A percentile compares a stretch with the other conserved stretches of the same genome.
Conservation (phyloP, 2,888 invertebrate genomes). For the Acrobeloides nanus region DNA sequence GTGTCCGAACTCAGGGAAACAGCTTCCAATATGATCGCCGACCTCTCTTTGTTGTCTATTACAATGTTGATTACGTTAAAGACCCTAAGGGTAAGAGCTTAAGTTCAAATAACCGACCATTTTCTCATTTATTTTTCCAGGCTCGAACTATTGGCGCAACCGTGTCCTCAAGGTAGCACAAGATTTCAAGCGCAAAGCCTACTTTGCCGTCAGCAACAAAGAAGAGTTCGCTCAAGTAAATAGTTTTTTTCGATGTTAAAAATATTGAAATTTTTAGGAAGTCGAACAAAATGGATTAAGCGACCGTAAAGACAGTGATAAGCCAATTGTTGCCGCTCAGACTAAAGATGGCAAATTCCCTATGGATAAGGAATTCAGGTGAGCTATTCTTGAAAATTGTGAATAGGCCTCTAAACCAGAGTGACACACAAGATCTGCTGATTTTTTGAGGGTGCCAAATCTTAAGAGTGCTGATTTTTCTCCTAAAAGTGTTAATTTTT, state of each 20-base stretch:
- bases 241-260: too few relatives aligned
- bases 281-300: slow-evolving; percentile 86
- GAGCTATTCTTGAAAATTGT: too few relatives aligned
- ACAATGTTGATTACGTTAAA: slow-evolving; percentile 86
- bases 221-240: slow-evolving; percentile 75
- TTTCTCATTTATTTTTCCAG: slow-evolving; percentile 39
- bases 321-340: slow-evolving; percentile 77
- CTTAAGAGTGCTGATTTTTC: too few relatives aligned
- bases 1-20: slow-evolving; percentile 78
- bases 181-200: slow-evolving; percentile 58
- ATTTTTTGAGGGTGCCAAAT: too few relatives aligned
- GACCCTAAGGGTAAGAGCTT: slow-evolving; percentile 71
- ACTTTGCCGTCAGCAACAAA: slow-evolving; percentile 82
- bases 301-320: slow-evolving; percentile 71
- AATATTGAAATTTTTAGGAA: slow-evolving; percentile 62
- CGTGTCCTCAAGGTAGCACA: slow-evolving; percentile 56
- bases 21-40: slow-evolving; percentile 67
- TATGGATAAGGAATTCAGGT: slow-evolving; percentile 83
- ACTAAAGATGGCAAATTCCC: slow-evolving; percentile 79
- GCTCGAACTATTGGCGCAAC: slow-evolving; percentile 98
- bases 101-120: slow-evolving; percentile 5
- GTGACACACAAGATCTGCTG: too few relatives aligned
- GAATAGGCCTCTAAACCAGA: too few relatives aligned
- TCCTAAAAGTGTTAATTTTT: too few relatives aligned
- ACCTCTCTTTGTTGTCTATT: slow-evolving; percentile 84